Conservation (phyloP, 1,140 invertebrate species). For the Aphidius gifuensis region DNA sequence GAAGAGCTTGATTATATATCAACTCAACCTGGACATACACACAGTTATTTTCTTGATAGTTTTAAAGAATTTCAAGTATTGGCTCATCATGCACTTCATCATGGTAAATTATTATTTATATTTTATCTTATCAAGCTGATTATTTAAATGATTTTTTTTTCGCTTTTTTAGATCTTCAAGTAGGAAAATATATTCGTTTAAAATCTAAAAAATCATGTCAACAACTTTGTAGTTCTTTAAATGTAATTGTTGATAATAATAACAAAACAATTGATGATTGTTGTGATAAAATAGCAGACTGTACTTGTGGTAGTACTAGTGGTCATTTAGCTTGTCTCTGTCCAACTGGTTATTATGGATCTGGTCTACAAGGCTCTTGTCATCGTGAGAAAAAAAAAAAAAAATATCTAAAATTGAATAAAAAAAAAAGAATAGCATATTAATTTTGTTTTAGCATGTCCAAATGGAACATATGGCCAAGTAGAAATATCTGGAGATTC, state of each 20-base stretch:
- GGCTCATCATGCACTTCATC: constrained; percentile 66
- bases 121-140: not conserved
- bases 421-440: constrained; percentile 14
- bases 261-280: constrained; percentile 44
- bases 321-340: constrained; percentile 70
- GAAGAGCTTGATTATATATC: constrained; percentile 66
- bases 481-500: constrained; percentile 55
- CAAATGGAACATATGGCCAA: constrained; percentile 54
- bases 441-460: constrained; percentile 48
- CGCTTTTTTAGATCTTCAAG: constrained; percentile 59
- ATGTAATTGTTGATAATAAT: constrained; percentile 25
- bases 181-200: constrained; percentile 59
- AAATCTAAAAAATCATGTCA: constrained; percentile 56
- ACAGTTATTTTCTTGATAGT: constrained; percentile 68
- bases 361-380: constrained; percentile 62
- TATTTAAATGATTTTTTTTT: constrained; percentile 11
- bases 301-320: constrained; percentile 66
- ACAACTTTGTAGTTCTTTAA: constrained; percentile 51
- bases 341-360: constrained; percentile 64
- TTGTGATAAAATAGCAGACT: constrained; percentile 60
- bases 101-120: constrained; percentile 52
- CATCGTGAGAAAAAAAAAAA: constrained; percentile 52
- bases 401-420: constrained; percentile 3
- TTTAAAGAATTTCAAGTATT: constrained; percentile 72
- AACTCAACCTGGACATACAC: constrained; percentile 62